Evolutionary conservation across 2,888 invertebrate genomes (phyloP), one percentile per base, ranked within the genome.

Genomic region (Leucania comma): DNA sequence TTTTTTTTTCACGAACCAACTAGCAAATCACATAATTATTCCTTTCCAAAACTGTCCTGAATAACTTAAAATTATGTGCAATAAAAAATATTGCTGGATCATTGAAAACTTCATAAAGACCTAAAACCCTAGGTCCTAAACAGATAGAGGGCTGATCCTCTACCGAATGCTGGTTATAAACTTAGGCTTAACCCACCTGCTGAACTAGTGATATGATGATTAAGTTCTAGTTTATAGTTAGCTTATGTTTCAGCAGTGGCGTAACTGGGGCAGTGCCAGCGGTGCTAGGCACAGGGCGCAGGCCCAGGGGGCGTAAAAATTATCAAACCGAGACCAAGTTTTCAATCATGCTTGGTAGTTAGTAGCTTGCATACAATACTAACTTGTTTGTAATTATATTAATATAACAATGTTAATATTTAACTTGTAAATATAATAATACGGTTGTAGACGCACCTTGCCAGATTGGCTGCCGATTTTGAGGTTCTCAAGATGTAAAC

Each of bases 121-220:
- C n/a, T 10, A 24, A 46, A 46, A 64, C n/a, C n/a, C n/a, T 64
- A 32, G 26, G 20, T 53, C 8, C 22, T 26, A 14, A 38, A 9
- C 29, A 38, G 69, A 68, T 75, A 64, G 10, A 12, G 50, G 53
- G 22, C 20, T 80, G 22, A 80, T 64, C 59, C 56, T 35, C 0
- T 1, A 57, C 38, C 48, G 5, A 75, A 75, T 75, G 20, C 3
- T 6, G 26, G 60, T 51, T 26, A 60, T 75, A 68, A 68, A 80
- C 10, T 26, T 1, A 51, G 35, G 20, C 8, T 38, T 59, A 32
- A 48, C 32, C 22, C 68, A 51, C 63, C 68, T 63, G 75, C 42
- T 10, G 9, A 53, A 80, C 68, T 60, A 68, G 38, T 17, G 77
- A 80, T 77, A 75, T 60, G 60, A 51, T 60, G 38, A 68, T 64